Evolutionary conservation across 2,113 vertebrate species (phyloP).

Genomic region (Gymnorhina tibicen): DNA sequence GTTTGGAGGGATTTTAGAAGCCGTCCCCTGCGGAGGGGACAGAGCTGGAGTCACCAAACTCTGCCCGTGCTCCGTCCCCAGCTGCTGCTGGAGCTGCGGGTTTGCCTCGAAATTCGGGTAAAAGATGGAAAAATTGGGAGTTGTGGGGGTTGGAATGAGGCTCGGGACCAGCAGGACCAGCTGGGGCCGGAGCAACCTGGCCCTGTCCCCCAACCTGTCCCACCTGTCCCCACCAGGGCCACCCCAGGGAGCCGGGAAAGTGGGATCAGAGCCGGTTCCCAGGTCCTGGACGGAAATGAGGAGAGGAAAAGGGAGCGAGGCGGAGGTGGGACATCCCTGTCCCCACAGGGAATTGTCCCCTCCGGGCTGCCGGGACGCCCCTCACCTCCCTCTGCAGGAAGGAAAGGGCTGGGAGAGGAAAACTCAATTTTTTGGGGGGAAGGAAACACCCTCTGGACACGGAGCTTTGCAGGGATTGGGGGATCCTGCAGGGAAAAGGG

Average conservation of each 20-base stretch:
- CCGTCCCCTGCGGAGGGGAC: background rate
- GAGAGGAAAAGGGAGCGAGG: background rate
- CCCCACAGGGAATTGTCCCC: background rate
- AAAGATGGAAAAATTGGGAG: accelerated
- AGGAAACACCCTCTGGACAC: accelerated
- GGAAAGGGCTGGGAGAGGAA: background rate
- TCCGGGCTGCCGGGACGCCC: accelerated
- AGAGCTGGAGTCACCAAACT: background rate
- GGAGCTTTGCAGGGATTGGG: accelerated
- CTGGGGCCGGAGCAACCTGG: background rate
- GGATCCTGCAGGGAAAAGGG: background rate
- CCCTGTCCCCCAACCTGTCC: background rate
- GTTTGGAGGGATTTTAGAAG: background rate
- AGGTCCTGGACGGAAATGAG: background rate
- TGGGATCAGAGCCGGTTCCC: background rate
- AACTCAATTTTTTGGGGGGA: accelerated
- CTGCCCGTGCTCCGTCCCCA: accelerated
- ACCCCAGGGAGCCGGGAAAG: accelerated
- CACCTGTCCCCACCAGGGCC: background rate
- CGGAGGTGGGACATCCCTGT: accelerated
- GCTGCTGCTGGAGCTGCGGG: background rate
- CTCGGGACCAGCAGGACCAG: background rate
- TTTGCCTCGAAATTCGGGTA: background rate
- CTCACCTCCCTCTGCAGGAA: accelerated
- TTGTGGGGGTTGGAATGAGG: background rate